These are phyloP conservation scores for Polydrusus tereticollis DNA, from an alignment of 2,888 invertebrate species.

Conservation along the genomic window DNA sequence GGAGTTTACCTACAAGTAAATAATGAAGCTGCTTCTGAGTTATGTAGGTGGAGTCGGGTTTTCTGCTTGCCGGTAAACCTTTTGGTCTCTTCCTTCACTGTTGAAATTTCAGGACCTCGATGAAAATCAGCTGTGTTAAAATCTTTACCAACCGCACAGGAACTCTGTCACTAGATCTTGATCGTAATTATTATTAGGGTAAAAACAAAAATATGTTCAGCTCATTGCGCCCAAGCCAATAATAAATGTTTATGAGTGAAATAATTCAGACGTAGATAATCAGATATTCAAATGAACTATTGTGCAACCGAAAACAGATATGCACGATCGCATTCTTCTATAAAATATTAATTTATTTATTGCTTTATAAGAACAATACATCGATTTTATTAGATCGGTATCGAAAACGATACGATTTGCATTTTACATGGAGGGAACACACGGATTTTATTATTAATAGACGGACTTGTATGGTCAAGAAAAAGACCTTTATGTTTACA, in stretches of 20 bases:
- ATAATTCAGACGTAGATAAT: conserved; percentile 39
- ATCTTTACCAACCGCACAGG: too few relatives aligned
- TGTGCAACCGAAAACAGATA: conserved; percentile 59
- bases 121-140: too few relatives aligned
- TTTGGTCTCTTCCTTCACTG: too few relatives aligned
- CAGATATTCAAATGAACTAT: conserved; percentile 65
- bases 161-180: too few relatives aligned
- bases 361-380: conserved; percentile 66
- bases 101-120: too few relatives aligned
- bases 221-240: too few relatives aligned
- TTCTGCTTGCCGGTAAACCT: too few relatives aligned
- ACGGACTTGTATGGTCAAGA: conserved; percentile 52
- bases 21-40: too few relatives aligned
- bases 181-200: too few relatives aligned
- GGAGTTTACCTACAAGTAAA: too few relatives aligned
- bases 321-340: conserved; percentile 60
- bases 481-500: background rate
- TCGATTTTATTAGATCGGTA: conserved; percentile 67
- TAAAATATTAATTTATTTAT: conserved; percentile 66
- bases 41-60: too few relatives aligned
- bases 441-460: conserved; percentile 60
- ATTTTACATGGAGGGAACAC: conserved; percentile 60
- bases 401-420: conserved; percentile 60
- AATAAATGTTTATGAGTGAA: conserved; percentile 43
- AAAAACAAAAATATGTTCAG: too few relatives aligned